phyloP scores from a whole-genome alignment of 1,140 invertebrate species.

The Colletes latitarsis region DNA sequence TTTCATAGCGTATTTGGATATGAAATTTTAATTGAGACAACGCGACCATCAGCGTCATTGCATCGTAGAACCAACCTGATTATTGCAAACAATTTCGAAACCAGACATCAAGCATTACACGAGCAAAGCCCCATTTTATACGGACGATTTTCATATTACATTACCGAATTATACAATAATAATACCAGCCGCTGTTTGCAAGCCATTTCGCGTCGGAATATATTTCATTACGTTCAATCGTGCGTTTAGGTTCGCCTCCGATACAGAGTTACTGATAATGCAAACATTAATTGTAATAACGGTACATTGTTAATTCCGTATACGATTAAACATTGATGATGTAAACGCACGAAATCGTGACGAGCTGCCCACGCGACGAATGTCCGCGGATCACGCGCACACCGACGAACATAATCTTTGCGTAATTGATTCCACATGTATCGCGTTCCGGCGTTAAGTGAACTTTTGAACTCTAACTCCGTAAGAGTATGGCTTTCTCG shows the following conservation, averaged over 20 bases:
- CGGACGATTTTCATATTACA: too few relatives aligned
- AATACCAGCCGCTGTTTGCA: too few relatives aligned
- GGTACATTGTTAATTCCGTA: neutral
- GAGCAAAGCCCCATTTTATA: neutral
- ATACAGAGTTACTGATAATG: neutral
- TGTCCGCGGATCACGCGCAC: neutral
- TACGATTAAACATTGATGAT: neutral
- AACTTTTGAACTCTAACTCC: neutral
- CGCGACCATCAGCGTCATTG: too few relatives aligned
- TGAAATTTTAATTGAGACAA: neutral
- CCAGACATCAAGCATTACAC: neutral
- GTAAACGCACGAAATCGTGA: neutral
- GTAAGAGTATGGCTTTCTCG: too few relatives aligned
- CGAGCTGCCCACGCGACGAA: neutral
- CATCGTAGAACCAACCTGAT: neutral
- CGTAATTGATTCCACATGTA: neutral
- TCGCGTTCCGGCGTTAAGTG: neutral
- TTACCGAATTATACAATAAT: neutral
- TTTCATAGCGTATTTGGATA: too few relatives aligned
- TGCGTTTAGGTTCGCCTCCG: too few relatives aligned
- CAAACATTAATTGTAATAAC: neutral
- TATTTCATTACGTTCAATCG: neutral
- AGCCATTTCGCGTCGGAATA: neutral
- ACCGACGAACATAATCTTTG: constrained; percentile 9
- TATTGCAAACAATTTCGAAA: neutral